Base-by-base conservation (phyloP, 2,113 vertebrate genomes). In the Otolemur garnettii region DNA sequence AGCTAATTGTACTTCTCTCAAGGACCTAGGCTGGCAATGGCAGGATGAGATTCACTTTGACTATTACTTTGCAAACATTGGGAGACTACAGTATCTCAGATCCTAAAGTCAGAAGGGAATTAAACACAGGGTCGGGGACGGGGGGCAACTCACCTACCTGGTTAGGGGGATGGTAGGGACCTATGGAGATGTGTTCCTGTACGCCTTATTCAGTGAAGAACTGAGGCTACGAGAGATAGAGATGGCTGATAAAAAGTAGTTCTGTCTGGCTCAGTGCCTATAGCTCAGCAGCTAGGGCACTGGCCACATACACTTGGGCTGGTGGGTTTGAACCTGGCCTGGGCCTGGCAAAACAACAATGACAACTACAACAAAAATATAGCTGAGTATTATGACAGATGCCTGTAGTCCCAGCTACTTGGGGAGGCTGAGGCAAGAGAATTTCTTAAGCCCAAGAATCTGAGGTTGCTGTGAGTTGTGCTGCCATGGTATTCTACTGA, bases 81-180 rank as follows among this genome's bases (percentile, higher is more conserved):
- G 75, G 75, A 72, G 50, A 18, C 28, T 2, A n/a, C 24, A 86
- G 26, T 45, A 15, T 62, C 45, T 95, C 78, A 68, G 84, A 38
- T 21, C 33, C 30, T 62, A 19, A 74, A 78, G 45, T 60, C 11
- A 7, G 62, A 74, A 66, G 59, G 21, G 21, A 59, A 11, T 57
- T 28, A 78, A 75, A 35, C 24, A 4, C 42, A 6, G 9, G 33
- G 22, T 5, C 19, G 74, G 92, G 35, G 22, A 22, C n/a, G 53
- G 7, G 1, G 0, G n/a, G 62, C 79, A 68, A 21, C 21, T 35
- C 59, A 4, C 8, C 21, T n/a, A 7, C 30, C 15, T 35, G 4
- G 0, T 19, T 19, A 38, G 13, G 1, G 5, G 7, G 35, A 33
- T 4, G 24, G 19, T 28, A 7, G 35, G 30, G 86, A 62, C 38